phyloP scores from a whole-genome alignment of 2,113 vertebrate species.

The Brachirus orientalis region DNA sequence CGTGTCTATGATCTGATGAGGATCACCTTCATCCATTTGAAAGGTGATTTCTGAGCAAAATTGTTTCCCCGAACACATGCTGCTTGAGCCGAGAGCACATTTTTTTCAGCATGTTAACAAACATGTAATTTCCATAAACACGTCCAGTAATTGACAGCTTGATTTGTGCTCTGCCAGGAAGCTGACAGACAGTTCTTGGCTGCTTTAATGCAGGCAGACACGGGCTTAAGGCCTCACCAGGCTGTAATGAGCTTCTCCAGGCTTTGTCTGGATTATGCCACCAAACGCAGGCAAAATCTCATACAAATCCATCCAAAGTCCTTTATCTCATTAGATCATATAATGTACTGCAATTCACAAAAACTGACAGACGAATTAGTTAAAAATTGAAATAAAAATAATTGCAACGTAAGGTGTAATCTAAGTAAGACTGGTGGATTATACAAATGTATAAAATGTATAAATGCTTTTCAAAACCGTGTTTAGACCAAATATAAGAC shows the following conservation, averaged over 20 bases:
- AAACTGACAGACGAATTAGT: conserved; percentile 12
- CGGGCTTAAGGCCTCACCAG: conserved; percentile 76
- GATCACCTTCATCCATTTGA: conserved; percentile 79
- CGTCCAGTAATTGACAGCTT: conserved; percentile 84
- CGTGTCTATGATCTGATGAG: conserved; percentile 78
- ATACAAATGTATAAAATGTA: background rate
- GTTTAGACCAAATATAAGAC: no score
- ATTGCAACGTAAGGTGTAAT: no score
- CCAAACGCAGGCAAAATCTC: conserved; percentile 66
- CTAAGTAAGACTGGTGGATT: no score
- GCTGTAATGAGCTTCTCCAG: conserved; percentile 78
- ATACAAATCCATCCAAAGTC: conserved; percentile 59
- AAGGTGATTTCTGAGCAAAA: conserved; percentile 83
- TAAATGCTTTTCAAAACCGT: background rate
- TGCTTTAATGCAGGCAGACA: conserved; percentile 75
- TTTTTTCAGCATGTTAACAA: conserved; percentile 86
- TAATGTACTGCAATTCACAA: conserved; percentile 32
- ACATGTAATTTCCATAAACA: conserved; percentile 87
- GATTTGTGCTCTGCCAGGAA: conserved; percentile 81
- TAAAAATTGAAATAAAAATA: background rate
- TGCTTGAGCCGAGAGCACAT: conserved; percentile 84
- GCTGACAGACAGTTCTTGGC: conserved; percentile 78
- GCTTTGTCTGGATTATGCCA: conserved; percentile 79
- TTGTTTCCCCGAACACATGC: conserved; percentile 83
- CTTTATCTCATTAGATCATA: conserved; percentile 70